Evolutionary conservation across 2,113 vertebrate species (phyloP).

Genomic region (Empidonax traillii): DNA sequence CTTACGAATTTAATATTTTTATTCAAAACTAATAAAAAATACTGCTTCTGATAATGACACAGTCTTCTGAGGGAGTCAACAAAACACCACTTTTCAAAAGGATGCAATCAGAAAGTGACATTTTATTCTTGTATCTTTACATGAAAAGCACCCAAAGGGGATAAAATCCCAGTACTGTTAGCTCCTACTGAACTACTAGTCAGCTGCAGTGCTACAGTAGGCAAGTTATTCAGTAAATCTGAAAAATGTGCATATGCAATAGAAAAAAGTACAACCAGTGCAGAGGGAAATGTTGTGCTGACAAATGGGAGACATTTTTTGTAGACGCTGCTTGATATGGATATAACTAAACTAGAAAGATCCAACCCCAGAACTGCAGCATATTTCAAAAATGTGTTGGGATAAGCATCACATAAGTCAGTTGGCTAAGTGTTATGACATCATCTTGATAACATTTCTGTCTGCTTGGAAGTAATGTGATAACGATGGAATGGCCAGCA

Average conservation of each 20-base stretch:
- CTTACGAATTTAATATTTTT: not conserved
- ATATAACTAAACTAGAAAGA: not conserved
- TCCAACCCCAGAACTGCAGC: not conserved
- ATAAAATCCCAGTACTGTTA: not conserved
- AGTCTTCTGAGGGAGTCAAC: not conserved
- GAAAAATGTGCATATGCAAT: not conserved
- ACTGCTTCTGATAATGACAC: not conserved
- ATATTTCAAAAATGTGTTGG: not conserved
- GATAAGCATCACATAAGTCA: not conserved
- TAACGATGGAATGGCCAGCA: not conserved
- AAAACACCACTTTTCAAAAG: not conserved
- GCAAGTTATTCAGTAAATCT: not conserved
- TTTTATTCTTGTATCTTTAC: not conserved
- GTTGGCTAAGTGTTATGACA: not conserved
- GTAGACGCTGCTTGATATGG: not conserved
- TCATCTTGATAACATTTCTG: constrained; percentile 35
- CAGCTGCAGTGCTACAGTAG: not conserved
- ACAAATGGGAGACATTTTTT: not conserved
- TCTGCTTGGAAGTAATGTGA: constrained; percentile 11
- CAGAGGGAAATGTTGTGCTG: not conserved
- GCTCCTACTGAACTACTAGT: not conserved
- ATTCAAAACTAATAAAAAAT: not conserved
- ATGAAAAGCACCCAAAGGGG: not conserved
- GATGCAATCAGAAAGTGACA: not conserved
- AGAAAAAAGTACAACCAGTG: not conserved